These are phyloP conservation scores for Cromileptes altivelis DNA, from an alignment of 2,113 vertebrate species.

Conservation along the genomic window DNA sequence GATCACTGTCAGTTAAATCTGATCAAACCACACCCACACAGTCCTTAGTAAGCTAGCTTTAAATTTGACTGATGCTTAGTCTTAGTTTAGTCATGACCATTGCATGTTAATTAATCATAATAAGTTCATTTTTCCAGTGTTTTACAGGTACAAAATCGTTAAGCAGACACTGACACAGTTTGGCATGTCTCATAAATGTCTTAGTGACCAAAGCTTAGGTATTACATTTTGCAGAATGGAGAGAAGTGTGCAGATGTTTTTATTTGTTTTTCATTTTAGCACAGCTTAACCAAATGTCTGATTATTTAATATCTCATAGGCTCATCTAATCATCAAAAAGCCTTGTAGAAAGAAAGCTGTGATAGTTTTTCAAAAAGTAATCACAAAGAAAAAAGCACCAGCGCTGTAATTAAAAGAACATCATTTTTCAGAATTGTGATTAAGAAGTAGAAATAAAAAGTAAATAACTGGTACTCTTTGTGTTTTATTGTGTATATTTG, in stretches of 20 bases:
- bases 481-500: not conserved
- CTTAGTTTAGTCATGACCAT: not conserved
- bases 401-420: not conserved
- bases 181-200: not conserved
- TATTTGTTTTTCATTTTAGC: not conserved
- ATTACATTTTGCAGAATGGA: not conserved
- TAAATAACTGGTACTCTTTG: not conserved
- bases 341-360: not conserved
- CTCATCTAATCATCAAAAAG: not conserved
- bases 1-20: not conserved
- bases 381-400: not conserved
- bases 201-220: not conserved
- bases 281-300: not conserved
- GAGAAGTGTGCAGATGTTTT: constrained; percentile 6
- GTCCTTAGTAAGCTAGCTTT: not conserved
- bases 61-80: not conserved
- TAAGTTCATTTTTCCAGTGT: not conserved
- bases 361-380: not conserved
- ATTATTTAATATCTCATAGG: not conserved
- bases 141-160: not conserved
- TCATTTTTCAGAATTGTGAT: not conserved
- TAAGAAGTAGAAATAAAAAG: not conserved
- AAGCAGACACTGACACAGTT: not conserved
- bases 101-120: not conserved
- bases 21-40: not conserved